These are phyloP conservation scores for Nothobranchius kuhntae DNA, from an alignment of 2,113 vertebrate species.

Conservation along the genomic window DNA sequence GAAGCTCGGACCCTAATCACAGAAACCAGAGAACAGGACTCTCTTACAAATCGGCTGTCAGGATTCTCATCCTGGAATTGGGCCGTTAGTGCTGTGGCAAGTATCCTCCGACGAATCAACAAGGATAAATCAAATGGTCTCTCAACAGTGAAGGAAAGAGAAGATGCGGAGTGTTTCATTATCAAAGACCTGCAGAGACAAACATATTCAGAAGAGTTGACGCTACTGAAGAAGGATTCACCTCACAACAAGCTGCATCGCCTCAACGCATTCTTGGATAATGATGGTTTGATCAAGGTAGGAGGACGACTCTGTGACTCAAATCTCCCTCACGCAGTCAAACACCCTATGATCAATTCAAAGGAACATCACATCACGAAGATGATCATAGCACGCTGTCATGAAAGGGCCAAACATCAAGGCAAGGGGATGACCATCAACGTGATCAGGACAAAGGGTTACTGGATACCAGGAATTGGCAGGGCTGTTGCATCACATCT, in stretches of 20 bases:
- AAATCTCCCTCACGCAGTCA: background rate
- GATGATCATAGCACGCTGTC: background rate
- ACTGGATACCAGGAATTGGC: background rate
- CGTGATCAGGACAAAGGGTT: background rate
- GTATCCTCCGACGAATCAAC: background rate
- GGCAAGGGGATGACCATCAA: background rate
- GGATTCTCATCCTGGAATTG: slow-evolving; percentile 3
- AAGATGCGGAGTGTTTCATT: background rate
- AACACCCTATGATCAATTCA: slow-evolving; percentile 1
- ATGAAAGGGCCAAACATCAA: no score
- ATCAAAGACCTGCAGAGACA: background rate
- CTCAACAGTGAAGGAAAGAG: slow-evolving; percentile 1
- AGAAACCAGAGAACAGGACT: background rate
- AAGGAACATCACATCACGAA: slow-evolving; percentile 7
- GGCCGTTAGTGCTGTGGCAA: background rate
- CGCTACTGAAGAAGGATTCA: background rate
- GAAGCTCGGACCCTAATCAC: background rate
- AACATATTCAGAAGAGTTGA: background rate
- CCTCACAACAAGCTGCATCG: background rate
- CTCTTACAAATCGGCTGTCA: background rate
- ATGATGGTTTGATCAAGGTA: background rate
- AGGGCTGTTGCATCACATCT: background rate
- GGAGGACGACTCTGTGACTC: background rate
- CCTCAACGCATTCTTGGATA: background rate
- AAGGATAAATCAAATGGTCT: background rate